These are phyloP conservation scores for Caiman crocodilus DNA, from an alignment of 2,797 vertebrate genomes.

Conservation along the genomic window DNA sequence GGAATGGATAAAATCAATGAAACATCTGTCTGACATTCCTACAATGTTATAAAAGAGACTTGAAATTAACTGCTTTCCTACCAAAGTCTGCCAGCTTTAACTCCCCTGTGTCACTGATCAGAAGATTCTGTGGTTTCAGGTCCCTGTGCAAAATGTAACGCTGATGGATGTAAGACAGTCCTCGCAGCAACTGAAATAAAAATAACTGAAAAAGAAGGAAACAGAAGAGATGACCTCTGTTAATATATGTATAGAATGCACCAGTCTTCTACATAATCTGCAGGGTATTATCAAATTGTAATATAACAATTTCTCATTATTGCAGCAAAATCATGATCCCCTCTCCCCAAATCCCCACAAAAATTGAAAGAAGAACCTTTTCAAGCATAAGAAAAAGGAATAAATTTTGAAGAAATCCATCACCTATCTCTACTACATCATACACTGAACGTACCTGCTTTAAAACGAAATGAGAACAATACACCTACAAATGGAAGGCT, in stretches of 20 bases:
- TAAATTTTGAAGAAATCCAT: neutral
- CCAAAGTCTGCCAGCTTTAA: slow-evolving; percentile 98
- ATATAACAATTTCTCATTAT: slow-evolving; percentile 52
- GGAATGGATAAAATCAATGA: slow-evolving; percentile 75
- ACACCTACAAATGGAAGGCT: slow-evolving; percentile 70
- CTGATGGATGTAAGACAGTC: slow-evolving; percentile 98
- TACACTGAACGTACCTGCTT: slow-evolving; percentile 5
- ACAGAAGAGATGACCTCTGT: slow-evolving; percentile 78
- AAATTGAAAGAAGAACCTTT: slow-evolving; percentile 39
- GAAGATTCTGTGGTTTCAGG: slow-evolving; percentile 98
- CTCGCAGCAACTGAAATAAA: slow-evolving; percentile 96
- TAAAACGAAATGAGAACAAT: slow-evolving; percentile 40
- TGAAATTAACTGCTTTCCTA: slow-evolving; percentile 86
- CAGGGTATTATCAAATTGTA: slow-evolving; percentile 47
- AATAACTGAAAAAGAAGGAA: slow-evolving; percentile 89
- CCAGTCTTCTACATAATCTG: slow-evolving; percentile 69
- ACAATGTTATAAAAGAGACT: slow-evolving; percentile 79
- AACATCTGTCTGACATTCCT: slow-evolving; percentile 80
- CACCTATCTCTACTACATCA: slow-evolving; percentile 3
- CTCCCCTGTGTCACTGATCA: slow-evolving; percentile 97
- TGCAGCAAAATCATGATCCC: slow-evolving; percentile 31
- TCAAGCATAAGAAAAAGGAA: neutral
- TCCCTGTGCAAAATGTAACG: slow-evolving; percentile 98
- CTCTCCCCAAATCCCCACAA: slow-evolving; percentile 56
- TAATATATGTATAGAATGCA: slow-evolving; percentile 76